Base-by-base conservation (phyloP, 2,113 vertebrate genomes). In the Labrus mixtus region DNA sequence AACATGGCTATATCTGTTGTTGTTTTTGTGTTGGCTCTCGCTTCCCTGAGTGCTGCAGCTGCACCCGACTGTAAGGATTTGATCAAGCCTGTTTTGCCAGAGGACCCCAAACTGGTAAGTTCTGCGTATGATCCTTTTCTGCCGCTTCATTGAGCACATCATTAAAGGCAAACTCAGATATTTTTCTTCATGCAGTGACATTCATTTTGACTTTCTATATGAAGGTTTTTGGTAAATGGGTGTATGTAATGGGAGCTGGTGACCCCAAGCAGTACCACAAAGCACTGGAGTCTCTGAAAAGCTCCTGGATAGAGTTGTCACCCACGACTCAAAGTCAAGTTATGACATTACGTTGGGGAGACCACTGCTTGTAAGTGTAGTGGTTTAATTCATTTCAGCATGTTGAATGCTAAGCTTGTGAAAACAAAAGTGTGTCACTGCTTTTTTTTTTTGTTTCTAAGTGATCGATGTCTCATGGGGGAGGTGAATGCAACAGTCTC, bases 221-320 rank as follows among this genome's bases (percentile, higher is more conserved):
- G 39, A 63, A 93, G 92, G 20, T 93, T 6, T 88, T 89, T 82
- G 92, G 92, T 19, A 92, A 88, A 65, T 93, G 92, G 92, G 86
- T 93, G 68, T 93, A 91, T n/a, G 89, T 87, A 45, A 82, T 92
- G 90, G 92, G 91, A 67, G 87, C 91, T 29, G 90, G 89, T 10
- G 90, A 91, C 62, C 92, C 91, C 2, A 46, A 71, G 46, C 68
- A 68, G 1, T 93, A 93, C 79, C 90, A 93, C 79, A 85, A 81
- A 57, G 92, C 91, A 10, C 70, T 93, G 79, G 87, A 73, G 51
- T 85, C 90, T 12, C 46, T 91, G 67, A 89, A 87, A 74, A 93
- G 87, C 90, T 93, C 92, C 67, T 93, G 92, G 92, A 84, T 93
- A 8, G 76, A 89, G 19, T 15, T 93, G 81, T 73, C 78, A 36